Conservation (phyloP, 35 echinoderm and acorn worm genomes). For the Acanthaster planci region DNA sequence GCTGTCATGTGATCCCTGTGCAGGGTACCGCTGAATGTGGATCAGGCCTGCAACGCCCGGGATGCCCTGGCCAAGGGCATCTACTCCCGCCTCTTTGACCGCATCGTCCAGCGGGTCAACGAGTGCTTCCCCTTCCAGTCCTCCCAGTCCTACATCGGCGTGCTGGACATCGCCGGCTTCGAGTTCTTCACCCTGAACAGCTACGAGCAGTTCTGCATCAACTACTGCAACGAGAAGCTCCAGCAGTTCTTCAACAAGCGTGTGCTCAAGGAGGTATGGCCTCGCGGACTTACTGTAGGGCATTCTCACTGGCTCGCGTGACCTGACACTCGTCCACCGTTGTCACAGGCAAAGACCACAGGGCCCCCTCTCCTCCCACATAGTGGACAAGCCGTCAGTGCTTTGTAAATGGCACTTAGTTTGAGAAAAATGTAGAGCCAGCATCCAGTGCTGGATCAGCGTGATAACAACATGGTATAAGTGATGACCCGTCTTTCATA, state of each 20-base stretch:
- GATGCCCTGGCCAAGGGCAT: constrained; percentile 92
- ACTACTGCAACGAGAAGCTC: constrained; percentile 98
- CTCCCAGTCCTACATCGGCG: constrained; percentile 80
- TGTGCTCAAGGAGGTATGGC: constrained; percentile 93
- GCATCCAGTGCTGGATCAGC: too few relatives aligned
- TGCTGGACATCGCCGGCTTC: constrained; percentile 97
- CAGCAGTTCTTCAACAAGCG: constrained; percentile 98
- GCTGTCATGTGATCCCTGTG: neutral
- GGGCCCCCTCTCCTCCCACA: too few relatives aligned
- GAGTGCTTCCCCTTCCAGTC: constrained; percentile 92
- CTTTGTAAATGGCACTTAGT: too few relatives aligned
- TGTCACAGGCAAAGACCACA: too few relatives aligned
- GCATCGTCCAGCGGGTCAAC: constrained; percentile 91
- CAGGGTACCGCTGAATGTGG: constrained; percentile 80
- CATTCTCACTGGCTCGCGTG: too few relatives aligned
- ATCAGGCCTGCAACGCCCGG: constrained; percentile 76
- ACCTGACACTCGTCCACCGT: too few relatives aligned
- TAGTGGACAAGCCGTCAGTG: too few relatives aligned
- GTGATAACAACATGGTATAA: too few relatives aligned
- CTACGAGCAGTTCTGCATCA: constrained; percentile 99
- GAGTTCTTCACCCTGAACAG: constrained; percentile 97
- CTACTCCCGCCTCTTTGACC: constrained; percentile 89
- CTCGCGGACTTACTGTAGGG: neutral
- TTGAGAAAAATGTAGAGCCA: too few relatives aligned
- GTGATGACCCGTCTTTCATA: too few relatives aligned